phyloP scores from a whole-genome alignment of 2,113 vertebrate genomes.

The Leucosticte australis region DNA sequence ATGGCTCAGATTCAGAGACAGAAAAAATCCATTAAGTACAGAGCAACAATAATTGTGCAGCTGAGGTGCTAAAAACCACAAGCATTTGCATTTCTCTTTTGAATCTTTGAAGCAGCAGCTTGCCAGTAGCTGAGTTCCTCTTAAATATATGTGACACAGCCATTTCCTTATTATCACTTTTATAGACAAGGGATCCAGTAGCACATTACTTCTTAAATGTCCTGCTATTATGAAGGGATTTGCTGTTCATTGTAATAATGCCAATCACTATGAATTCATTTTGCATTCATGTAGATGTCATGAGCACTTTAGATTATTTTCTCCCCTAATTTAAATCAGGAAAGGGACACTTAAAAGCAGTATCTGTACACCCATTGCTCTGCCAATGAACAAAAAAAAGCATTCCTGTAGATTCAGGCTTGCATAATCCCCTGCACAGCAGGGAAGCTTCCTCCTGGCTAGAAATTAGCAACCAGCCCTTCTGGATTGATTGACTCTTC shows the following conservation, averaged over 20 bases:
- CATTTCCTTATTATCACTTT: slow-evolving; percentile 56
- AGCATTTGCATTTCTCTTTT: background rate
- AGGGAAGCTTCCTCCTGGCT: slow-evolving; percentile 1
- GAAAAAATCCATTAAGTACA: background rate
- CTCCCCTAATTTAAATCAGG: slow-evolving; percentile 56
- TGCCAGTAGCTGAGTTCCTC: background rate
- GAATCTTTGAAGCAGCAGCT: slow-evolving; percentile 9
- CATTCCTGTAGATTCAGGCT: background rate
- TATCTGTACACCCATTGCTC: background rate
- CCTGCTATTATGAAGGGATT: slow-evolving; percentile 61
- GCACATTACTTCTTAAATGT: slow-evolving; percentile 57
- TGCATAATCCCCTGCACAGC: background rate
- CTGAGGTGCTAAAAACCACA: background rate
- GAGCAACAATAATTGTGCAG: background rate
- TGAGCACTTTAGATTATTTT: slow-evolving; percentile 24
- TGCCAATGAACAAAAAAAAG: background rate
- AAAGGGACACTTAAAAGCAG: slow-evolving; percentile 60
- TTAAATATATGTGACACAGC: slow-evolving; percentile 37
- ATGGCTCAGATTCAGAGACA: background rate
- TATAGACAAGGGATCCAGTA: slow-evolving; percentile 43
- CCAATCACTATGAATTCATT: slow-evolving; percentile 57
- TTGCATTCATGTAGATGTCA: slow-evolving; percentile 62
- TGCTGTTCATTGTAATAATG: slow-evolving; percentile 52
- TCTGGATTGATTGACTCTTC: slow-evolving; percentile 19
- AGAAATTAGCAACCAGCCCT: slow-evolving; percentile 41